These are phyloP conservation scores for Uria lomvia DNA, from an alignment of 2,113 vertebrate species.

Conservation along the genomic window DNA sequence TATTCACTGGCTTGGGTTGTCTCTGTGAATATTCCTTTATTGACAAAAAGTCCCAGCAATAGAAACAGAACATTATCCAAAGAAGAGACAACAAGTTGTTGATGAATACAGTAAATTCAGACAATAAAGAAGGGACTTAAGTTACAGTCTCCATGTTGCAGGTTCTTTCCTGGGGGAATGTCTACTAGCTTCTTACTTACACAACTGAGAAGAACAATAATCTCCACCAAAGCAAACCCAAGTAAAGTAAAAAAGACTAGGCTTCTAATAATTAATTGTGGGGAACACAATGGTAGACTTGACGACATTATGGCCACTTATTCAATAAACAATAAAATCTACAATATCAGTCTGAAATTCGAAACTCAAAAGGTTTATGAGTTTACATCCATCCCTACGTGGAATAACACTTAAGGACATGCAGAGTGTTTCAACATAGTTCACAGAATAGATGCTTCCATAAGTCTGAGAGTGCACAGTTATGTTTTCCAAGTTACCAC, in stretches of 20 bases:
- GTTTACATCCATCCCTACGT: not conserved
- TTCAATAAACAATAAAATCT: not conserved
- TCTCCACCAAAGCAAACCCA: not conserved
- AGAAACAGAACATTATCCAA: not conserved
- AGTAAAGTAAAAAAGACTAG: not conserved
- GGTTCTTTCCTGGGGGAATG: not conserved
- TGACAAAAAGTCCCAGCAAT: not conserved
- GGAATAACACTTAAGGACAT: not conserved
- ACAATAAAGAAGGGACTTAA: not conserved
- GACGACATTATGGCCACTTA: not conserved
- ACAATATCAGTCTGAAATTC: not conserved
- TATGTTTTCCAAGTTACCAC: not conserved
- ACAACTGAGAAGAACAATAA: fast-evolving
- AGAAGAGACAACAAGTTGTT: not conserved
- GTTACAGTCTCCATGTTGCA: fast-evolving
- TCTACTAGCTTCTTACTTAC: not conserved
- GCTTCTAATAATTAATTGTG: not conserved
- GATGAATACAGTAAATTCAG: not conserved
- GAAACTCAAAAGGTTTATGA: not conserved
- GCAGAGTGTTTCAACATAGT: not conserved
- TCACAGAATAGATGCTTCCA: not conserved
- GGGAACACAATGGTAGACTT: not conserved
- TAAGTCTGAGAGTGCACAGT: not conserved
- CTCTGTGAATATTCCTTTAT: not conserved
- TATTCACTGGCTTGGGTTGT: not conserved